Evolutionary conservation across 2,797 vertebrate genomes (phyloP), one percentile per base, ranked within the genome.

Genomic region (Aulostomus chinensis): DNA sequence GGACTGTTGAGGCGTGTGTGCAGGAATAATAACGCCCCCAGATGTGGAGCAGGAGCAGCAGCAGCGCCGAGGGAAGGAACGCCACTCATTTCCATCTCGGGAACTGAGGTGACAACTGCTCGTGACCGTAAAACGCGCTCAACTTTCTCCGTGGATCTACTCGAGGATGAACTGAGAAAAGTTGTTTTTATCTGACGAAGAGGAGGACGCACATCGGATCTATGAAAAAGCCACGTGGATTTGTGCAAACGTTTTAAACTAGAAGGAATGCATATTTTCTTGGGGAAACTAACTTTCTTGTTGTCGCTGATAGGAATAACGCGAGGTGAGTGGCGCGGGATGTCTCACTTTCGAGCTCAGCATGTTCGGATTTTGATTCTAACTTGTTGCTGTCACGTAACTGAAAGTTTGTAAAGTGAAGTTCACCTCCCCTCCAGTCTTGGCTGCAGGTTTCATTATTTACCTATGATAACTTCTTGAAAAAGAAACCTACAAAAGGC

Each of bases 201-300:
- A 68, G 58, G 72, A 64, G 62, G 71, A 79, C 68, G 69, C 60
- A 51, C 53, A 66, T 76, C 84, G 89, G 89, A 90, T 91, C 81
- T 91, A 91, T 90, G 89, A 87, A 79, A 73, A 85, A 76, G 74
- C 70, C 81, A 69, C 68, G 86, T 84, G 90, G 90, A 89, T 78
- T 81, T 74, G 52, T 80, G 71, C 43, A 63, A 59, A 59, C 58
- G 45, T 69, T 81, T 81, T 83, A 78, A 88, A 88, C 68, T 80
- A 69, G 86, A 83, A 92, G 91, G 91, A 90, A 92, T 92, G 91
- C 77, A 88, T 89, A 85, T 84, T 77, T 84, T 90, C 63, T 80
- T 84, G 56, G 86, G 76, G 53, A 88, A 88, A 81, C 76, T 91
- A 81, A 88, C 82, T 86, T 76, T 87, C 49, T 72, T 89, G 71